Base-by-base conservation (phyloP, 2,888 invertebrate species). In the Nomada lathburiana region DNA sequence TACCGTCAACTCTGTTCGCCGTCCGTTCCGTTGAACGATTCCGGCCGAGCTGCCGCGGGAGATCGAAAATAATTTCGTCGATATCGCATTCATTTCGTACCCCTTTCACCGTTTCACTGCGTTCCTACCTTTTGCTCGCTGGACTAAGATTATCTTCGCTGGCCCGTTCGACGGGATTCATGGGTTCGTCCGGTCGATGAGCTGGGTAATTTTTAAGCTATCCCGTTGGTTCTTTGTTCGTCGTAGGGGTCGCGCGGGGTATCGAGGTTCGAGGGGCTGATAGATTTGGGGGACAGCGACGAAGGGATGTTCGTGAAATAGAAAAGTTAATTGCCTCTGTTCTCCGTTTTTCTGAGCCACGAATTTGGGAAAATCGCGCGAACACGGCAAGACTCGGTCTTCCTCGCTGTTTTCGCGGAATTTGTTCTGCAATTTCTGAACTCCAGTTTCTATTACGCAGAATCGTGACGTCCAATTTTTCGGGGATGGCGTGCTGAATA, bases 11-110 rank as follows among this genome's bases (percentile, higher is more conserved):
- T 84, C 80, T 79, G 78, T 82, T 84, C 80, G 76, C 68, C 77
- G 80, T 76, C 65, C 80, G 84, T 80, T 77, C 84, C 73, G 80
- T 77, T 67, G 59, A 71, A 65, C 69, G 68, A 82, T 78, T 73
- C 76, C 78, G 80, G 72, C 73, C 71, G 82, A 78, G 75, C 76
- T 79, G 83, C 73, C 72, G 68, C 79, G 83, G 76, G 79, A 87
- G 81, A 82, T 82, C 77, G 79, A 83, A 68, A 75, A 79, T 79
- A 75, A 83, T 85, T 85, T 86, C 83, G 76, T 63, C 86, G 86
- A 86, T 86, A 86, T 86, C 78, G 84, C 80, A 82, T 86, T 86
- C 85, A 75, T 86, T 86, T 83, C 79, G 53, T 44, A 20, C 44
- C 50, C 44, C 53, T 62, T 69, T 50, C 53, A 42, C 52, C 42